These are phyloP conservation scores for Andrena hattorfiana DNA, from an alignment of 2,888 invertebrate species.

Conservation along the genomic window DNA sequence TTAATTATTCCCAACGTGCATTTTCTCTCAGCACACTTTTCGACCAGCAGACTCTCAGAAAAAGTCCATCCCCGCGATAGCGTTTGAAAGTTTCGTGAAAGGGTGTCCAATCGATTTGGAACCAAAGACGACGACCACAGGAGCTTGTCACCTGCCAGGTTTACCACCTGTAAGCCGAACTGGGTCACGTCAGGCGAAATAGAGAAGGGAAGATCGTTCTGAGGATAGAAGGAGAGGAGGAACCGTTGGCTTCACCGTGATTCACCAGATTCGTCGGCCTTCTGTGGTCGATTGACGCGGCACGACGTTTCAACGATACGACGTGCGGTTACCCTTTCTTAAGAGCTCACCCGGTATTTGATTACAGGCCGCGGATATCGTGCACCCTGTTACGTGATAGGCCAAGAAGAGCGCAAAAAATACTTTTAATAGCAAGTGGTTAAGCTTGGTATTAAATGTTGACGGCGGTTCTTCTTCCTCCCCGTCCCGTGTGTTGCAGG, in stretches of 20 bases:
- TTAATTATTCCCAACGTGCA: too few species aligned
- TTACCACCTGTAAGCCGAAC: conserved; percentile 48
- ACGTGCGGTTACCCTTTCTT: conserved; percentile 69
- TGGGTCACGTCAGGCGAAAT: conserved; percentile 45
- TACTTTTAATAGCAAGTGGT: conserved; percentile 40
- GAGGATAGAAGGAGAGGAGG: conserved; percentile 30
- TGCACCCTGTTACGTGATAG: conserved; percentile 65
- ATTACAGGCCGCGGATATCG: conserved; percentile 64
- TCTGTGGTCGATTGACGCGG: conserved; percentile 54
- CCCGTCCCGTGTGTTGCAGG: neutral
- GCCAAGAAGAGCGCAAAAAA: conserved; percentile 42
- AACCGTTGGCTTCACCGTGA: conserved; percentile 31
- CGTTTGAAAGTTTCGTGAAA: conserved; percentile 31
- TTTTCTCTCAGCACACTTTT: too few species aligned
- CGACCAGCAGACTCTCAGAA: neutral
- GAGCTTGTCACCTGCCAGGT: conserved; percentile 53
- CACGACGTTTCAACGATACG: conserved; percentile 64
- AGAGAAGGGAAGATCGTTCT: conserved; percentile 23
- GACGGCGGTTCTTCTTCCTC: neutral
- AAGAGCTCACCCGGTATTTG: conserved; percentile 67
- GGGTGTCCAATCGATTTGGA: conserved; percentile 51
- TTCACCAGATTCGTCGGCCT: conserved; percentile 53
- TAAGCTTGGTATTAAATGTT: conserved; percentile 20
- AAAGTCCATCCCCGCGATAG: neutral
- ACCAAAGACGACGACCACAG: conserved; percentile 53